These are phyloP conservation scores for Riparia riparia DNA, from an alignment of 2,113 vertebrate species.

Conservation along the genomic window DNA sequence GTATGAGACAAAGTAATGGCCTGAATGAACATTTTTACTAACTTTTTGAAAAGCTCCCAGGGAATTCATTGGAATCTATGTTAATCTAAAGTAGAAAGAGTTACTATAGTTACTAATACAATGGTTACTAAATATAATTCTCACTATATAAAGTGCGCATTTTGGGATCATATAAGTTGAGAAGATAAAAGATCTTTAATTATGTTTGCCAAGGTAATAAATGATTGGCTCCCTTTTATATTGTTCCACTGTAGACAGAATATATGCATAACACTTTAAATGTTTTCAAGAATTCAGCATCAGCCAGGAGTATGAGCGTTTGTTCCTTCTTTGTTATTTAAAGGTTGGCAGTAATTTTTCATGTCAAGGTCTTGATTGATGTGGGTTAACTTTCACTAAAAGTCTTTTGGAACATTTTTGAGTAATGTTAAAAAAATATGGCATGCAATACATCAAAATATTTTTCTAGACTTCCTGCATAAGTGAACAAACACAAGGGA, in stretches of 20 bases:
- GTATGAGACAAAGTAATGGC: not conserved
- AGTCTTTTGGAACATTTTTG: slow-evolving; percentile 67
- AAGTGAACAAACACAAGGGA: slow-evolving; percentile 61
- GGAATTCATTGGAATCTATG: slow-evolving; percentile 36
- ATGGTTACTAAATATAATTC: slow-evolving; percentile 56
- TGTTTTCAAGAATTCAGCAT: slow-evolving; percentile 41
- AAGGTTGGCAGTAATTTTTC: slow-evolving; percentile 65
- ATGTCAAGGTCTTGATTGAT: slow-evolving; percentile 68
- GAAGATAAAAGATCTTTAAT: slow-evolving; percentile 67
- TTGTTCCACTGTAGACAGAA: not conserved
- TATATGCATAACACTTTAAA: slow-evolving; percentile 24
- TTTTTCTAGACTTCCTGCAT: slow-evolving; percentile 62
- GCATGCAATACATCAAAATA: slow-evolving; percentile 59
- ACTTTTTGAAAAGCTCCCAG: slow-evolving; percentile 11
- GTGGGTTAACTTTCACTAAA: slow-evolving; percentile 67
- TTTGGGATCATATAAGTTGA: slow-evolving; percentile 33
- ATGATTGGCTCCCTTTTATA: slow-evolving; percentile 32
- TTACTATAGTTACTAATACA: slow-evolving; percentile 68
- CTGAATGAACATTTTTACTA: not conserved
- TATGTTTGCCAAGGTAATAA: slow-evolving; percentile 46
- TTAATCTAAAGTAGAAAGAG: slow-evolving; percentile 48
- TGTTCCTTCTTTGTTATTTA: slow-evolving; percentile 46
- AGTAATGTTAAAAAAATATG: slow-evolving; percentile 64
- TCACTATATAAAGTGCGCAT: slow-evolving; percentile 4
- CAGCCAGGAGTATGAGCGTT: not conserved